Evolutionary conservation across 2,888 invertebrate genomes (phyloP), one percentile per base, ranked within the genome.

Genomic region (Pelosia muscerda): DNA sequence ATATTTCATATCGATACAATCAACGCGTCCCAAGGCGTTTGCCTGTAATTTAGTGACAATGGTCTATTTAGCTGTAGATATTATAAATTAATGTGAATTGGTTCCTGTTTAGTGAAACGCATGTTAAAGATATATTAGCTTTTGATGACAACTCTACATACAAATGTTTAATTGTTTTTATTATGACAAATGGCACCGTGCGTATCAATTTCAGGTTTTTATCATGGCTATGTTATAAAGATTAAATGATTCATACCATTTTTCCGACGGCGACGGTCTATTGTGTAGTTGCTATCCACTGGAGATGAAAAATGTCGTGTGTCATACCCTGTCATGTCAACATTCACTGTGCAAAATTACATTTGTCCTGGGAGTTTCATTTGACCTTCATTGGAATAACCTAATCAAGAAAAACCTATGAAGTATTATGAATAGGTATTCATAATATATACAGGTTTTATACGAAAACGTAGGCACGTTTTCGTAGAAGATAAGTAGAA

Each of bases 11-110:
- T 81, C 79, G 77, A 78, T 79, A 83, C 77, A 83, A 84, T 84
- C 81, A 84, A 79, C 82, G 81, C 76, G 80, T 82, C 79, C 79
- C 76, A 75, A 77, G 82, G 80, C 82, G 82, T 84, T 85, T 84
- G 81, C 81, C 79, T 78, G 79, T 84, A 86, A 86, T 85, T 86
- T 81, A 84, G 81, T 84, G 78, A 82, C 80, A 86, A 86, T 83
- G 74, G 75, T 77, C 82, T 82, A 81, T 82, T 81, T 79, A 83
- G 78, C 66, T 69, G 66, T 69, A 79, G 81, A 81, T 83, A 76
- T 75, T 74, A 74, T 75, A 59, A 76, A 81, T 79, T 77, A 81
- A 81, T 79, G 73, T 66, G 69, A 72, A 74, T 76, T 78, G 66
- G 66, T 73, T n/a, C 67, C 74, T 72, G 79, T 78, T 81, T 80